Evolutionary conservation across 2,888 invertebrate species (phyloP), one percentile per base, ranked within the genome.

Genomic region (Thalpophila matura): DNA sequence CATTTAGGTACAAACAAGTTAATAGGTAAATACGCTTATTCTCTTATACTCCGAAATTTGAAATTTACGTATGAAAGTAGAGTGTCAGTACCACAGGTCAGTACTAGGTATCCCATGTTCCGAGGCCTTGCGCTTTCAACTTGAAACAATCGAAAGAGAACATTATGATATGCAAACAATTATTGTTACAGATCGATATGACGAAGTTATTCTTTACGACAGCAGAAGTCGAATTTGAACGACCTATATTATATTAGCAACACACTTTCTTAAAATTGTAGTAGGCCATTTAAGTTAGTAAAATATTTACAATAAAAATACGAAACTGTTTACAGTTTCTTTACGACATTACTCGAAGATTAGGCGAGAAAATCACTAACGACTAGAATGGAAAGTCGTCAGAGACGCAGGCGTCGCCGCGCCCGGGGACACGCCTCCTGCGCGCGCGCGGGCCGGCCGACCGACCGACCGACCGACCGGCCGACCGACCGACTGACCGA

Each of bases 251-350:
- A 87, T 79, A 86, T 89, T 91, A 92, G 90, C 90, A 91, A 93
- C 91, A 93, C 90, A 90, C 91, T 84, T 86, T 86, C 89, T 88
- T 88, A 89, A 86, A 88, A 87, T 85, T 85, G 83, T 90, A 91
- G 84, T 94, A 94, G 93, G 93, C 94, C 93, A 90, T 93, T 89
- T 88, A 91, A 91, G 82, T 91, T 89, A 91, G 82, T 89, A 92
- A 90, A 92, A 92, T 94, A 94, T 94, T 90, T 94, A 94, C 94
- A 94, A 85, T 92, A 92, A 92, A 89, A 90, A 90, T 87, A 88
- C 82, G 89, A 90, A 90, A 91, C 89, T 86, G 89, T 90, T 91
- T 89, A 91, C 91, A 92, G 90, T 90, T 92, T 85, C 89, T 87
- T 85, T 88, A 92, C 84, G 88, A 88, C 85, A 84, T 89, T 91